These are phyloP conservation scores for Sakesphorus luctuosus DNA, from an alignment of 2,113 vertebrate genomes.

Conservation along the genomic window DNA sequence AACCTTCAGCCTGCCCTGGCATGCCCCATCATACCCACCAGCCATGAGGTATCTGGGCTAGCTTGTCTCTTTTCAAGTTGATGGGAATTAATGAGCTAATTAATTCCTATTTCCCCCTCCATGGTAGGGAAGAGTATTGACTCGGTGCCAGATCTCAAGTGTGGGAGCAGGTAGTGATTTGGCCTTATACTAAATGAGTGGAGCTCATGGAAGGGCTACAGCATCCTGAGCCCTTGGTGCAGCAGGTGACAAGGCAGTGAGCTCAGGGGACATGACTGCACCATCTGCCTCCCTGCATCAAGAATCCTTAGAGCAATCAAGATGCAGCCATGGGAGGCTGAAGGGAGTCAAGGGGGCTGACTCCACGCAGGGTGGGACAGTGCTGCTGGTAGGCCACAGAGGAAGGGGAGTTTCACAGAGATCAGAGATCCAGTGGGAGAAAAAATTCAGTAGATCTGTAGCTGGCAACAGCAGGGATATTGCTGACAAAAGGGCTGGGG, in stretches of 20 bases:
- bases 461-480: not conserved
- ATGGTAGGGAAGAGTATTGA: not conserved
- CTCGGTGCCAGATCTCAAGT: not conserved
- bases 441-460: not conserved
- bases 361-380: not conserved
- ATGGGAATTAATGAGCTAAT: not conserved
- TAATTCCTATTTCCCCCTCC: not conserved
- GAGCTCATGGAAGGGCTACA: not conserved
- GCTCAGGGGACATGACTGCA: not conserved
- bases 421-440: fast-evolving
- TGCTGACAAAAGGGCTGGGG: not conserved
- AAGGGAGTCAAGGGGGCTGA: not conserved
- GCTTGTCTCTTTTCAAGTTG: not conserved
- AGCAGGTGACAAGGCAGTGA: not conserved
- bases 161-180: not conserved
- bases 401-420: not conserved
- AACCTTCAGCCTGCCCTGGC: not conserved
- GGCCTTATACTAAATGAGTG: not conserved
- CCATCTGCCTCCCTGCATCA: not conserved
- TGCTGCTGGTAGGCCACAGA: not conserved
- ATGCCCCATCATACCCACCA: not conserved
- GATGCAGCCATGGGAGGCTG: not conserved
- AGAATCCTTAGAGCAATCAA: not conserved
- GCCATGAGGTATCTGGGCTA: not conserved
- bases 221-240: fast-evolving